A percentile compares a stretch with the other conserved stretches of the same genome.
These are phyloP conservation scores for Sarcophaga carnaria DNA, from an alignment of 2,888 invertebrate genomes.

Conservation along the genomic window DNA sequence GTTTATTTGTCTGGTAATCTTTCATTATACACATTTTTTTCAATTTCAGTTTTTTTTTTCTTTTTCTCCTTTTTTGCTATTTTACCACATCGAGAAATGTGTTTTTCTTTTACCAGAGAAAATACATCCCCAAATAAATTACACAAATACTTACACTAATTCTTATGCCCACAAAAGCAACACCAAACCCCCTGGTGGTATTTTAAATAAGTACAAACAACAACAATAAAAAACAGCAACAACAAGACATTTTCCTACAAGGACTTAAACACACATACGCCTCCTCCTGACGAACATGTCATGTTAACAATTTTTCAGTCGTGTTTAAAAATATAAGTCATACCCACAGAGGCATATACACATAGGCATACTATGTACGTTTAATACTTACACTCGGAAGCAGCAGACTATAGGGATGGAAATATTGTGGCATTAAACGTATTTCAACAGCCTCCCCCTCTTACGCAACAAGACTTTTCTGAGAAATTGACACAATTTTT, in stretches of 20 bases:
- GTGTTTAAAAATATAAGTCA: constrained; percentile 37
- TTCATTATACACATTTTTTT: background rate
- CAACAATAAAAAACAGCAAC: too few relatives aligned
- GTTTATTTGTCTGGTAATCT: constrained; percentile 23
- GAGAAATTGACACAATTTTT: too few relatives aligned
- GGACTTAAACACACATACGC: constrained; percentile 20
- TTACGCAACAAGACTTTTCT: too few relatives aligned
- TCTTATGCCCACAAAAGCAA: background rate
- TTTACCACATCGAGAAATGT: background rate
- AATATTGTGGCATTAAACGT: too few relatives aligned
- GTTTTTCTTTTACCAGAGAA: constrained; percentile 5
- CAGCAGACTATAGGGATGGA: too few relatives aligned
- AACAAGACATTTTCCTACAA: background rate
- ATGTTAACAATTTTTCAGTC: constrained; percentile 60
- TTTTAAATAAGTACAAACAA: background rate
- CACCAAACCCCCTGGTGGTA: background rate
- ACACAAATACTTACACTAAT: constrained; percentile 24
- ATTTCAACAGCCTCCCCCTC: too few relatives aligned
- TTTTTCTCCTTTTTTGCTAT: background rate
- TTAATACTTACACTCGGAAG: too few relatives aligned
- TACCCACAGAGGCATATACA: constrained; percentile 10
- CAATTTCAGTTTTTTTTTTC: background rate
- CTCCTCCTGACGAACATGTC: constrained; percentile 32
- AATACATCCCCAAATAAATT: constrained; percentile 49
- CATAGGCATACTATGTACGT: background rate